Evolutionary conservation across 2,888 invertebrate genomes (phyloP), one percentile per base, ranked within the genome.

Genomic region (Apantesis nais): DNA sequence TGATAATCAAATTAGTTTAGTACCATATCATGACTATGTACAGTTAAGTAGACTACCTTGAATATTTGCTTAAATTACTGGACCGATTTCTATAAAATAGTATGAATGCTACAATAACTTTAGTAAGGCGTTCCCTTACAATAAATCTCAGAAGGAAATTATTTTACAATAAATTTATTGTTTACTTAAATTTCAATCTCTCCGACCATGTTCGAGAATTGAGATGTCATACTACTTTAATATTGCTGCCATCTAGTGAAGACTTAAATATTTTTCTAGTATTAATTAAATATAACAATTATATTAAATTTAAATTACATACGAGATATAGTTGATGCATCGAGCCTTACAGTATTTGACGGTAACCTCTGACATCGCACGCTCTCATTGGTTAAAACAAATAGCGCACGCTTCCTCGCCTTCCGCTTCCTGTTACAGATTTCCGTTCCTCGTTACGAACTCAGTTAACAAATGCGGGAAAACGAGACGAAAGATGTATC

Each of bases 241-340:
- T n/a, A 62, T 34, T 62, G 31, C 60, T 61, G 60, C 60, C 60
- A 61, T 61, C 60, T 61, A 9, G 60, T 61, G 11, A 61, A 61
- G 19, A 29, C 8, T 31, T 12, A 25, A 41, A 25, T 29, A 64
- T 29, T 44, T 44, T 44, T 25, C n/a, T 64, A 25, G 63, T 48
- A 37, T 44, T 16, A 29, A 16, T 55, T 25, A 29, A 55, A 55
- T 58, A 58, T 58, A 58, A 58, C 58, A 58, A 58, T 58, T 25
- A 14, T 14, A 14, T 25, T 55, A 29, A 12, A 25, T 55, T 58
- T 58, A 7, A 55, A 55, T 55, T 16, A 58, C 29, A 58, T 14
- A 58, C 16, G 29, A 29, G 12, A 29, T 29, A 8, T 29, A 58
- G 22, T 52, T 34, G 34, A 44, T 44, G 19, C 19, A 52, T 52